Evolutionary conservation across 1,140 invertebrate species (phyloP).

Genomic region (Zaprionus davidi): DNA sequence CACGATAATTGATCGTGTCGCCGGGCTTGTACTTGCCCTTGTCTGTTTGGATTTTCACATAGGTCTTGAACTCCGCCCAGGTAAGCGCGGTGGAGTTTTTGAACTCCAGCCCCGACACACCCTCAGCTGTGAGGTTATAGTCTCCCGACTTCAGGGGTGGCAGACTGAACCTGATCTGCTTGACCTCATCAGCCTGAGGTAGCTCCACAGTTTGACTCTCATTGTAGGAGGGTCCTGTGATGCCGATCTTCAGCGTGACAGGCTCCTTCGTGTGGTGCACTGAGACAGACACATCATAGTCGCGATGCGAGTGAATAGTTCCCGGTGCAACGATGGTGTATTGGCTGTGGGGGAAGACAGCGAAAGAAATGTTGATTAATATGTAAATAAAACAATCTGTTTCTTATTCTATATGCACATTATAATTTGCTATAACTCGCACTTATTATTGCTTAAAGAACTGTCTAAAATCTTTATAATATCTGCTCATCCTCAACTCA

Average conservation of each 20-base stretch:
- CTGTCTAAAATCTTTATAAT: too few species aligned
- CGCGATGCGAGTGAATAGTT: constrained; percentile 91
- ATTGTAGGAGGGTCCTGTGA: constrained; percentile 89
- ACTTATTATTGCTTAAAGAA: too few species aligned
- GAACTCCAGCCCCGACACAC: constrained; percentile 92
- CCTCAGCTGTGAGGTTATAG: constrained; percentile 91
- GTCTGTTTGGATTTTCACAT: constrained; percentile 96
- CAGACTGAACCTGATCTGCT: constrained; percentile 89
- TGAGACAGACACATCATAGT: constrained; percentile 92
- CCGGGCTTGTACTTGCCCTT: constrained; percentile 97
- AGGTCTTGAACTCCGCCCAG: constrained; percentile 89
- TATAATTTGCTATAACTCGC: neutral
- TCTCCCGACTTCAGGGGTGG: constrained; percentile 91
- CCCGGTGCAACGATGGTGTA: constrained; percentile 93
- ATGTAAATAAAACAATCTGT: neutral
- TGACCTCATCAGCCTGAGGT: constrained; percentile 87
- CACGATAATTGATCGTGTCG: constrained; percentile 92
- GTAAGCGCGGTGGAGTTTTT: constrained; percentile 96
- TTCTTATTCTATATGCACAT: neutral
- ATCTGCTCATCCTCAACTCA: neutral
- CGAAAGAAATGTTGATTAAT: too few species aligned
- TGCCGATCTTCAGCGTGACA: constrained; percentile 88
- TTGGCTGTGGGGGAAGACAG: constrained; percentile 44
- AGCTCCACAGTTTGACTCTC: constrained; percentile 89
- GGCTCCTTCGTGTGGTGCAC: constrained; percentile 87